Base-by-base conservation (phyloP, 1,140 invertebrate genomes). In the Drosophila guanche region DNA sequence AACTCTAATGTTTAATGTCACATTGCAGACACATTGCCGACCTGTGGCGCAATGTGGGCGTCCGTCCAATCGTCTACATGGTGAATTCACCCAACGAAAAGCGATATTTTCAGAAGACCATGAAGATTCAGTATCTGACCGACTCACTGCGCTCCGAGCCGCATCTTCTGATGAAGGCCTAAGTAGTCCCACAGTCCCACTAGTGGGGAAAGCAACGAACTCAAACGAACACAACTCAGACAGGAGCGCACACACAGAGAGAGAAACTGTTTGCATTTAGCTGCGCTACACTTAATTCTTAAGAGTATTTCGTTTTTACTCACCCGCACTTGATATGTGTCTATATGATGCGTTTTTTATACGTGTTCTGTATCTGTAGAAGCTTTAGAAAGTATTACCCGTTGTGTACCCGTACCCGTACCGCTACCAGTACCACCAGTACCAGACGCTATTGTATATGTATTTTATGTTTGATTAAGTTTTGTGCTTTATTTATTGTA, bases 1-100 rank as follows among this genome's bases (percentile, higher is more conserved):
- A 23, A 50, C 5, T 40, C 33, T 25, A 5, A 45, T 43, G 10
- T 1, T 25, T 7, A 2, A 52, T 27, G 1, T 1, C 4, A 1
- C 1, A 54, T 79, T 68, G 33, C 54, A 91, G 90, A 14, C 90
- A 91, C 59, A 90, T 91, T 53, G 86, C 78, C 48, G 90, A 90
- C 53, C 54, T 91, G 14, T 91, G 91, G 91, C 79, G 89, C 14
- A 91, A 91, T 73, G 86, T 90, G 23, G 90, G 90, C 29, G 90
- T 91, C 10, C 78, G 89, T 47, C 91, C 90, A 41, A 86, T 91
- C 43, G 91, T 91, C 4, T 91, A 91, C 20, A 90, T 90, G 76
- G 89, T 91, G 6, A 91, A 91, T 68, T 91, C 91, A n/a, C 91
- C 91, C 16, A 91, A 91, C 68, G 91, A 91, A 59, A 91, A 91